A percentile compares a stretch with the other conserved stretches of the same genome.
Evolutionary conservation across 2,797 vertebrate species (phyloP).

Genomic region (Novumbra hubbsi): DNA sequence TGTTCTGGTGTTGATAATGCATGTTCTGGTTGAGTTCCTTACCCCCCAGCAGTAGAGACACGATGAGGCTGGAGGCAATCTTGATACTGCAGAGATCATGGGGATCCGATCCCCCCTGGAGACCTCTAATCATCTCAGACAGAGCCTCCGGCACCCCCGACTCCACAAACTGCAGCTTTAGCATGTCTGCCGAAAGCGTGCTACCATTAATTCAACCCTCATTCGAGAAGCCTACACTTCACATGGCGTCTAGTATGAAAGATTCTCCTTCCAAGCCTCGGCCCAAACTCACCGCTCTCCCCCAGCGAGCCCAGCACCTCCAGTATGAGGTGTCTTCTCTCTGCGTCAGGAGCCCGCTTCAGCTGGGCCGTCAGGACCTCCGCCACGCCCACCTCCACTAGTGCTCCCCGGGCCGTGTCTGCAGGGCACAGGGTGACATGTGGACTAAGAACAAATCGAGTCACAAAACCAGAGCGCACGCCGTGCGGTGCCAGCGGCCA

Average conservation of each 20-base stretch:
- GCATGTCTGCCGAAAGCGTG: slow-evolving; percentile 65
- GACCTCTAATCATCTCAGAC: slow-evolving; percentile 78
- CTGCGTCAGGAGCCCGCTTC: slow-evolving; percentile 78
- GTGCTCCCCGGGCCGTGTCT: slow-evolving; percentile 82
- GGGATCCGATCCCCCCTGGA: slow-evolving; percentile 76
- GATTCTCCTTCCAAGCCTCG: not conserved
- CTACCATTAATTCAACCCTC: not conserved
- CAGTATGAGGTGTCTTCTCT: slow-evolving; percentile 84
- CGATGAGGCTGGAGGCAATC: slow-evolving; percentile 87
- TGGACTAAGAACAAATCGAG: not conserved
- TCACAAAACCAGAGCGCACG: not conserved
- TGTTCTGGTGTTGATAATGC: not conserved
- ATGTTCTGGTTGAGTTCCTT: slow-evolving; percentile 34
- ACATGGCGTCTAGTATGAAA: not conserved
- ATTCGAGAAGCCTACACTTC: not conserved
- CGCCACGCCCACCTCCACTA: slow-evolving; percentile 76
- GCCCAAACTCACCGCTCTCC: slow-evolving; percentile 79
- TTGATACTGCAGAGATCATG: slow-evolving; percentile 87
- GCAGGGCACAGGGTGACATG: slow-evolving; percentile 29
- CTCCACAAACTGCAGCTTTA: slow-evolving; percentile 87
- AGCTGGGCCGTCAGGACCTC: slow-evolving; percentile 80
- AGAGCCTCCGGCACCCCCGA: slow-evolving; percentile 81
- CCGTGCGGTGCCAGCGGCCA: not conserved
- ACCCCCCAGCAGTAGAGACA: slow-evolving; percentile 87
- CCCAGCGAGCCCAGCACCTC: slow-evolving; percentile 84